Percentiles rank a stretch among this genome's conserved stretches.
Conservation (phyloP, 2,797 vertebrate species). For the Sebastes nivosus region DNA sequence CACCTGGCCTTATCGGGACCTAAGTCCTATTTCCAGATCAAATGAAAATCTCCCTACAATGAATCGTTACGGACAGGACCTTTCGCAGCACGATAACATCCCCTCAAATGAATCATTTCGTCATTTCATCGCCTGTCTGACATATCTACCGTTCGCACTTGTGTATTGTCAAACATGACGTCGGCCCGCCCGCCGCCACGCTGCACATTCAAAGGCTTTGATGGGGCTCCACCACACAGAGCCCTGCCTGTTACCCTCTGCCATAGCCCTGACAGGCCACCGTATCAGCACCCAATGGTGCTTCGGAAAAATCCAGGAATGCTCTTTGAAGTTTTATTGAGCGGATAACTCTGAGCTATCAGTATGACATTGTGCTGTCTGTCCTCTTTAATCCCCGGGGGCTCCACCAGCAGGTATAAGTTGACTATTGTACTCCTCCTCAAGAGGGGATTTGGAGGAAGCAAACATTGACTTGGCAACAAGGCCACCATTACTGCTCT, state of each 20-base stretch:
- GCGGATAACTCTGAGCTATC: slow-evolving; percentile 73
- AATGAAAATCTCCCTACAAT: slow-evolving; percentile 65
- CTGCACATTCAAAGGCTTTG: slow-evolving; percentile 49
- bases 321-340: slow-evolving; percentile 81
- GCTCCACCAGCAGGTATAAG: slow-evolving; percentile 61
- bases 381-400: slow-evolving; percentile 58
- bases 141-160: slow-evolving; percentile 62
- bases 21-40: slow-evolving; percentile 56
- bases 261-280: slow-evolving; percentile 42
- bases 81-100: slow-evolving; percentile 51
- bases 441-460: slow-evolving; percentile 60
- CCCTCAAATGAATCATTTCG: slow-evolving; percentile 57
- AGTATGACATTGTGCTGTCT: slow-evolving; percentile 57
- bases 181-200: slow-evolving; percentile 13
- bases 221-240: slow-evolving; percentile 58
- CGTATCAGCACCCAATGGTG: slow-evolving; percentile 59
- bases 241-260: slow-evolving; percentile 45
- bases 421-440: slow-evolving; percentile 67
- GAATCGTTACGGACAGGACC: slow-evolving; percentile 65
- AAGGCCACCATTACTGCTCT: slow-evolving; percentile 41
- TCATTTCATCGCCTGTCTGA: slow-evolving; percentile 57
- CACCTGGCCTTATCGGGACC: slow-evolving; percentile 47
- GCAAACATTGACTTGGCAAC: slow-evolving; percentile 58
- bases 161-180: slow-evolving; percentile 52
- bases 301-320: slow-evolving; percentile 68